Percentiles rank a stretch among this genome's conserved stretches.
These are phyloP conservation scores for Phenacoccus solenopsis DNA, from an alignment of 1,140 invertebrate species.

Conservation along the genomic window DNA sequence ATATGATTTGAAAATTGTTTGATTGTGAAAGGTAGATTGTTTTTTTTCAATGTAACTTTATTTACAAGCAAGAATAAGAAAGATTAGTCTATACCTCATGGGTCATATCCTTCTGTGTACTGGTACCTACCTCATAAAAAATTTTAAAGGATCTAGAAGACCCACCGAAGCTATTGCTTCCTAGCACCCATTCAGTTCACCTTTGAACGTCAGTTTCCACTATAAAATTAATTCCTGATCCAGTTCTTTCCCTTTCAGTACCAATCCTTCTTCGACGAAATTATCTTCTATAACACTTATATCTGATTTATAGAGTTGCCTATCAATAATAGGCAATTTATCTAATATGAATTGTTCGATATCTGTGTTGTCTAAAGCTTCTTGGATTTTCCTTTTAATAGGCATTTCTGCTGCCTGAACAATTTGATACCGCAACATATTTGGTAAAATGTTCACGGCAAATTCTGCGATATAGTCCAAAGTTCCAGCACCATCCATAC, in stretches of 20 bases:
- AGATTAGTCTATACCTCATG: too few relatives aligned
- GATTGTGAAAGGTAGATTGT: too few relatives aligned
- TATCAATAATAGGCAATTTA: conserved; percentile 40
- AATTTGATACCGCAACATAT: conserved; percentile 68
- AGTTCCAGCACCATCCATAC: conserved; percentile 57
- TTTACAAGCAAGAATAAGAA: too few relatives aligned
- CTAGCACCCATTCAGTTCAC: too few relatives aligned
- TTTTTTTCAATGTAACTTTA: too few relatives aligned
- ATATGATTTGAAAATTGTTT: too few relatives aligned
- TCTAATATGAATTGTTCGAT: conserved; percentile 55
- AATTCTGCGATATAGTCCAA: conserved; percentile 67
- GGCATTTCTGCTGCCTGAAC: conserved; percentile 67
- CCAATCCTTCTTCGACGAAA: neutral
- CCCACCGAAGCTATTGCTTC: too few relatives aligned
- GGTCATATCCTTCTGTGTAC: too few relatives aligned
- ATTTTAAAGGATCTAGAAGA: too few relatives aligned
- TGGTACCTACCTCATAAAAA: too few relatives aligned
- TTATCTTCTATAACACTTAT: conserved; percentile 8
- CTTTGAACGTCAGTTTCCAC: too few relatives aligned
- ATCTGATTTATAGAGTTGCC: conserved; percentile 20
- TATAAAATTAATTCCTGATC: neutral
- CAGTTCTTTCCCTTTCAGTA: neutral
- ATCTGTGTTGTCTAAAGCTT: conserved; percentile 54
- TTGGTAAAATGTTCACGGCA: conserved; percentile 61
- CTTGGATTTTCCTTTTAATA: conserved; percentile 49